Evolutionary conservation across 2,113 vertebrate genomes (phyloP).

Genomic region (Clinocottus analis): DNA sequence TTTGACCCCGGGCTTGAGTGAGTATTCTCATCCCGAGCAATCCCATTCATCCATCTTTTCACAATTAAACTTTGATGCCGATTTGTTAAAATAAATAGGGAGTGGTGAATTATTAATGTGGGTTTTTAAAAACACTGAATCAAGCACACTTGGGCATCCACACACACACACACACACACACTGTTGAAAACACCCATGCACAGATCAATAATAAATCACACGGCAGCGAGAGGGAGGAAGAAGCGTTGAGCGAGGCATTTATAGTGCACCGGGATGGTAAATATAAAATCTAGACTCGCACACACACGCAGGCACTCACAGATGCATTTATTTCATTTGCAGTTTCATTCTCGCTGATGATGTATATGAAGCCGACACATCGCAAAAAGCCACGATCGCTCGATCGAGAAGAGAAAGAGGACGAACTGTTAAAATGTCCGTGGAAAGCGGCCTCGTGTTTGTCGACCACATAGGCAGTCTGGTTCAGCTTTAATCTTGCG

Average conservation of each 20-base stretch:
- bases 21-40: background rate
- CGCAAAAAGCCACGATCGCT: background rate
- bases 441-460: slow-evolving; percentile 16
- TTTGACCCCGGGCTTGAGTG: slow-evolving; percentile 17
- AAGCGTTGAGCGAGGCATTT: slow-evolving; percentile 57
- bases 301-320: slow-evolving; percentile 18
- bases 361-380: slow-evolving; percentile 30
- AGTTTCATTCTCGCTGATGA: slow-evolving; percentile 6
- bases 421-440: slow-evolving; percentile 20
- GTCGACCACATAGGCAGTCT: slow-evolving; percentile 26
- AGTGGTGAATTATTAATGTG: slow-evolving; percentile 67
- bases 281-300: slow-evolving; percentile 48
- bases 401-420: background rate
- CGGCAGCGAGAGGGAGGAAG: slow-evolving; percentile 61
- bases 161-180: slow-evolving; percentile 29
- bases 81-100: slow-evolving; percentile 70
- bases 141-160: background rate
- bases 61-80: slow-evolving; percentile 61
- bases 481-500: slow-evolving; percentile 16
- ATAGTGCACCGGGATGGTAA: slow-evolving; percentile 47
- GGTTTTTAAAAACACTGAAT: slow-evolving; percentile 49
- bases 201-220: slow-evolving; percentile 80
- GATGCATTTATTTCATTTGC: slow-evolving; percentile 35
- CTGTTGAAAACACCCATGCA: slow-evolving; percentile 61
- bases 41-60: slow-evolving; percentile 18